Evolutionary conservation across 2,888 invertebrate genomes (phyloP).

Genomic region (Cantharis rufa): DNA sequence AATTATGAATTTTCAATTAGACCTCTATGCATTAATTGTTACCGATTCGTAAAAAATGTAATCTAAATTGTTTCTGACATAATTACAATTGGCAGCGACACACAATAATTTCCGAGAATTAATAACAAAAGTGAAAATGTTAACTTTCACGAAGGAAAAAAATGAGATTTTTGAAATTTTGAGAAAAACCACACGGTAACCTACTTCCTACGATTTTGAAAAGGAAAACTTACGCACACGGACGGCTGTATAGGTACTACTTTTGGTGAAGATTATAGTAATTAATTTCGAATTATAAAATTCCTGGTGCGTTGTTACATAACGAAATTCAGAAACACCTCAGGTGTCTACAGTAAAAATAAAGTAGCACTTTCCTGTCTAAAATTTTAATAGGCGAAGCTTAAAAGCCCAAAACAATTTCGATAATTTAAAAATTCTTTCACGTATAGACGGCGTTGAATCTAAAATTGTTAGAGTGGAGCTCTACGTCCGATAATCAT

Average conservation of each 20-base stretch:
- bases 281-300: not conserved
- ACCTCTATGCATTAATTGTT: not conserved
- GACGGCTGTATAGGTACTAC: no score
- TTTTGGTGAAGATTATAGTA: not conserved
- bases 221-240: not conserved
- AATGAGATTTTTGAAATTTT: not conserved
- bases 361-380: not conserved
- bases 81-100: not conserved
- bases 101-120: not conserved
- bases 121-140: not conserved
- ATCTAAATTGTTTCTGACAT: not conserved
- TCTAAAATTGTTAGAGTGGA: not conserved
- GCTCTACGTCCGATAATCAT: slow-evolving; percentile 1
- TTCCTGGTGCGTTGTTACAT: not conserved
- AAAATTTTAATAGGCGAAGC: not conserved
- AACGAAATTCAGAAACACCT: not conserved
- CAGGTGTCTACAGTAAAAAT: not conserved
- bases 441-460: slow-evolving; percentile 2
- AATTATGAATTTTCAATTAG: not conserved
- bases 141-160: not conserved
- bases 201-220: not conserved
- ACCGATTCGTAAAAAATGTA: not conserved
- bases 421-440: slow-evolving; percentile 1
- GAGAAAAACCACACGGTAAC: not conserved
- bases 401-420: not conserved